A percentile compares a stretch with the other conserved stretches of the same genome.
phyloP scores from a whole-genome alignment of 2,797 vertebrate genomes.

The Falco berigora region DNA sequence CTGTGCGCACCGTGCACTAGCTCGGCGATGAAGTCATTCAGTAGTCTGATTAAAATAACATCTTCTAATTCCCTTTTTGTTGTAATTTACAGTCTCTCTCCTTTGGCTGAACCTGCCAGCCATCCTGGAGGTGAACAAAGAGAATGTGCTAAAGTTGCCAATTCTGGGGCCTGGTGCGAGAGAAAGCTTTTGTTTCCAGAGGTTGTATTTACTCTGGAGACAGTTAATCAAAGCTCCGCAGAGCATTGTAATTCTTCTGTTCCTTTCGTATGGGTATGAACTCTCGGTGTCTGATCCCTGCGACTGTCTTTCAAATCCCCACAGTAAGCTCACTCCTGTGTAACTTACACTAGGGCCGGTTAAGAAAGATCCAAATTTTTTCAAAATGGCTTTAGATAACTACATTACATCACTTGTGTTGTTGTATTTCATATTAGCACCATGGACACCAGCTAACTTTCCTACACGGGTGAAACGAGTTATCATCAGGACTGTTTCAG shows the following conservation, averaged over 20 bases:
- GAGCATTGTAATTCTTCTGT: conserved; percentile 57
- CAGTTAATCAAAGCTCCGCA: conserved; percentile 58
- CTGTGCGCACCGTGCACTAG: neutral
- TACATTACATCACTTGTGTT: neutral
- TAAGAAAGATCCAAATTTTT: conserved; percentile 7
- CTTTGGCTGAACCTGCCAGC: conserved; percentile 71
- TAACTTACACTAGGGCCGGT: neutral
- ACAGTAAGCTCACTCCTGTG: neutral
- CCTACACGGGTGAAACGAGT: neutral
- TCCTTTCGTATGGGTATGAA: conserved; percentile 15
- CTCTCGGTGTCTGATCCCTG: conserved; percentile 24
- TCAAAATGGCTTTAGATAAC: conserved; percentile 13
- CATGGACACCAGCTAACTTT: conserved; percentile 24
- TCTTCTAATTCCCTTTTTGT: conserved; percentile 66
- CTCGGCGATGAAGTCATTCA: conserved; percentile 39
- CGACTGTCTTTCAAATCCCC: conserved; percentile 13
- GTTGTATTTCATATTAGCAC: conserved; percentile 6
- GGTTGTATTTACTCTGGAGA: conserved; percentile 66
- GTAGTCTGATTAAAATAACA: conserved; percentile 65
- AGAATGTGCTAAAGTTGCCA: conserved; percentile 68
- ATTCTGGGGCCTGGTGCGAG: conserved; percentile 57
- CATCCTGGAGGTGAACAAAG: conserved; percentile 71
- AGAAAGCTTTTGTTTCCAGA: conserved; percentile 65
- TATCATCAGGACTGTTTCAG: neutral
- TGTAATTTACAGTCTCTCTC: conserved; percentile 66